Evolutionary conservation across 92 coral and sea anemone species (phyloP).

Genomic region (Heliopora coerulea): DNA sequence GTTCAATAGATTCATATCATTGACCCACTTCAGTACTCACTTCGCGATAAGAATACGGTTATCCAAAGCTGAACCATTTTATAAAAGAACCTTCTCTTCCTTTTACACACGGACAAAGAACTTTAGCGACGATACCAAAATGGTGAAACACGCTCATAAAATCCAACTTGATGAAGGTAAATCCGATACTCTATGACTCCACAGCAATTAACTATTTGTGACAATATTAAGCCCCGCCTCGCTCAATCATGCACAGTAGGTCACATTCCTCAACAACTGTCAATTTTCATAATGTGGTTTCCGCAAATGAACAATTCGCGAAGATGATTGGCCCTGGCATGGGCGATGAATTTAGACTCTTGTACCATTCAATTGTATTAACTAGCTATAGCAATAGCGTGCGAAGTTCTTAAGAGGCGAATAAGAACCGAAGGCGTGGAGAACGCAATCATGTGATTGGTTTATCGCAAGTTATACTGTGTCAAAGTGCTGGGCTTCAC

Average conservation of each 20-base stretch:
- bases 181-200: conserved; percentile 28
- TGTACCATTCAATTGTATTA: conserved; percentile 16
- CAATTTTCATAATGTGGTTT: conserved; percentile 28
- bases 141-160: not conserved
- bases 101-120: not conserved
- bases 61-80: not conserved
- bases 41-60: not conserved
- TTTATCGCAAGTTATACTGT: not conserved
- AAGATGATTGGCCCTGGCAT: conserved; percentile 18
- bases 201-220: conserved; percentile 44
- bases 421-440: not conserved
- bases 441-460: not conserved
- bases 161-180: not conserved
- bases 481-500: too few relatives aligned
- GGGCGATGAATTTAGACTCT: conserved; percentile 10
- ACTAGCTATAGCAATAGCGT: not conserved
- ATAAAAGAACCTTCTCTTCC: not conserved
- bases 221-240: conserved; percentile 39
- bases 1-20: conserved; percentile 10
- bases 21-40: conserved; percentile 21
- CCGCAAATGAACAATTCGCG: not conserved
- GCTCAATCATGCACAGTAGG: conserved; percentile 42
- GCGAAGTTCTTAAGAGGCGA: not conserved
- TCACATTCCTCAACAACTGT: conserved; percentile 10
- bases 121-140: not conserved